Conservation (phyloP, 2,113 vertebrate genomes). For the Lophochroa leadbeateri region DNA sequence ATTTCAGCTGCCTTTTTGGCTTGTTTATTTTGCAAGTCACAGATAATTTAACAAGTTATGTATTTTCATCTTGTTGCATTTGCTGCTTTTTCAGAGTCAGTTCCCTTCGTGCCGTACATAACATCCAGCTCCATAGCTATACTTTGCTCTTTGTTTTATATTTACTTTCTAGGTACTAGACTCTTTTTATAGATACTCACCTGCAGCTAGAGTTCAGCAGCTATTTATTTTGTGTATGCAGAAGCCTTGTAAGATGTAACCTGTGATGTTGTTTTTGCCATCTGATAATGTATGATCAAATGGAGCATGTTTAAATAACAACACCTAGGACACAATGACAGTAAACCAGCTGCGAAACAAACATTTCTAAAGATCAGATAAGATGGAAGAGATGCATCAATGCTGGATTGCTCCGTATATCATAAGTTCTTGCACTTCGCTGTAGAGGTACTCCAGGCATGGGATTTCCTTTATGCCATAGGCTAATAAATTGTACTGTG, state of each 20-base stretch:
- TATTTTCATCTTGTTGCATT: not conserved
- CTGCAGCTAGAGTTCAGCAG: conserved; percentile 1
- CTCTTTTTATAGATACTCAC: not conserved
- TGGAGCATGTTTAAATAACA: conserved; percentile 23
- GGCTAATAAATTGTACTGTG: not conserved
- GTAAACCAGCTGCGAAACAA: not conserved
- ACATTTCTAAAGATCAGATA: conserved; percentile 7
- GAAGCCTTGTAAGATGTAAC: conserved; percentile 49
- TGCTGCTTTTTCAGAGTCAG: not conserved
- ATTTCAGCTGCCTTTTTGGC: not conserved
- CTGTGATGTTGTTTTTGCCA: conserved; percentile 31
- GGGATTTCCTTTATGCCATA: conserved; percentile 35
- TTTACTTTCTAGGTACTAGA: not conserved
- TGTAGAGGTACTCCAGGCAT: not conserved
- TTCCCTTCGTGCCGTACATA: not conserved
- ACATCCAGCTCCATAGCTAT: not conserved
- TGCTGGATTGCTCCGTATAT: not conserved
- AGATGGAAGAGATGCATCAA: not conserved
- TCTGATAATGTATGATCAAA: conserved; percentile 38
- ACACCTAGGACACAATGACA: conserved; percentile 29
- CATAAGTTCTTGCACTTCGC: not conserved
- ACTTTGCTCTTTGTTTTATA: not conserved
- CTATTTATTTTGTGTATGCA: not conserved
- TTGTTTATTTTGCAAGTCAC: conserved; percentile 27
- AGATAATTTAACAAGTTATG: not conserved